A percentile compares a stretch with the other conserved stretches of the same genome.
These are phyloP conservation scores for Octodon degus DNA, from an alignment of 2,113 vertebrate species.

Conservation along the genomic window DNA sequence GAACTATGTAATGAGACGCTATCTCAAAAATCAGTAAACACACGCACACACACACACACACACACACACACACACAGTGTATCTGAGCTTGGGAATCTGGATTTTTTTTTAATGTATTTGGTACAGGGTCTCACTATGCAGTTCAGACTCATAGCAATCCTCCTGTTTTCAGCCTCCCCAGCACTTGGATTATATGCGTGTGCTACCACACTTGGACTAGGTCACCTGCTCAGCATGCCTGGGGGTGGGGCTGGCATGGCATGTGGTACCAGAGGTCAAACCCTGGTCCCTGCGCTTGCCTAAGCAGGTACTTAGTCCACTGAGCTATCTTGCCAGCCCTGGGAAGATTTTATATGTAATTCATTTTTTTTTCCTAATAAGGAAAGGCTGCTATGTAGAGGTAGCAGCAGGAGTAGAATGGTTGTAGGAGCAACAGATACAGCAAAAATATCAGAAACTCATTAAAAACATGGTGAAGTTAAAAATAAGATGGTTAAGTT, in stretches of 20 bases:
- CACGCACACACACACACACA: not conserved
- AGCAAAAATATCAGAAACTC: not conserved
- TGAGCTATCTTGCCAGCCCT: too few species aligned
- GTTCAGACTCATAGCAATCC: too few species aligned
- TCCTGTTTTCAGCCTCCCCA: too few species aligned
- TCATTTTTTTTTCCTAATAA: not conserved
- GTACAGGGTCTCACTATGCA: too few species aligned
- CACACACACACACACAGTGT: not conserved
- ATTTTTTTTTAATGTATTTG: not conserved
- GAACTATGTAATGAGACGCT: not conserved
- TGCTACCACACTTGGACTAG: too few species aligned
- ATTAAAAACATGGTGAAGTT: slow-evolving; percentile 3
- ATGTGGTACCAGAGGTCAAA: too few species aligned
- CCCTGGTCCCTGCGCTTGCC: too few species aligned
- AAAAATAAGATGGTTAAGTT: slow-evolving; percentile 4
- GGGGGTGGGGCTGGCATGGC: too few species aligned
- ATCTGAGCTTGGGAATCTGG: slow-evolving; percentile 31
- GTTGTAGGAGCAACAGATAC: not conserved
- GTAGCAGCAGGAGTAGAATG: not conserved
- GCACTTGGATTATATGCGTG: too few species aligned
- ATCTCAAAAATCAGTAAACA: not conserved
- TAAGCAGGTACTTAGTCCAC: too few species aligned
- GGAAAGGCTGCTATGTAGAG: not conserved
- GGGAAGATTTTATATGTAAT: not conserved
- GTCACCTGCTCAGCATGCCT: too few species aligned